phyloP scores from a whole-genome alignment of 2,888 invertebrate species.

The Deladenus siricidicola region DNA sequence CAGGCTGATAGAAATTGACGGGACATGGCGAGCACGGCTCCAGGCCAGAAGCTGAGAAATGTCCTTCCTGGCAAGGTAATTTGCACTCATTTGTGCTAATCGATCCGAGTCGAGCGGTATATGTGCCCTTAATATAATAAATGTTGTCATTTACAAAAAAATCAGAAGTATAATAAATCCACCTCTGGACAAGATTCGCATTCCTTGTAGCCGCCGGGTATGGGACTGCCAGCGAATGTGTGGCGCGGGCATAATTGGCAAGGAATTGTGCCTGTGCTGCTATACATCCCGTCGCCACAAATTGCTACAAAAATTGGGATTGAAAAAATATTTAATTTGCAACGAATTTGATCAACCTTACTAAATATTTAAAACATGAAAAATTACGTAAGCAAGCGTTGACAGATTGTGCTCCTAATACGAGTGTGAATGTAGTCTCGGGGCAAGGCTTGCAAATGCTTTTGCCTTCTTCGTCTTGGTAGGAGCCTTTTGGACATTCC shows the following conservation, averaged over 20 bases:
- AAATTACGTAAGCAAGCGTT: constrained; percentile 38
- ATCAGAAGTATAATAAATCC: not conserved
- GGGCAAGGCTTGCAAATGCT: constrained; percentile 89
- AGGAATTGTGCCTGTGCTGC: constrained; percentile 81
- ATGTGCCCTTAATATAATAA: constrained; percentile 47
- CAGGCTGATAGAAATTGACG: constrained; percentile 78
- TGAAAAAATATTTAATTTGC: no score
- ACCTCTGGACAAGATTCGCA: constrained; percentile 71
- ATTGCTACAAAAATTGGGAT: constrained; percentile 63
- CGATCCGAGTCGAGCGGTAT: constrained; percentile 55
- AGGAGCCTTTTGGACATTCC: constrained; percentile 78
- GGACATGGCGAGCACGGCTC: constrained; percentile 89
- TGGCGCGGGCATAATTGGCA: constrained; percentile 88
- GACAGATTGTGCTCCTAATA: constrained; percentile 67
- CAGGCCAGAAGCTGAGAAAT: constrained; percentile 82
- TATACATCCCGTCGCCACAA: constrained; percentile 82
- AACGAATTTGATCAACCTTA: no score
- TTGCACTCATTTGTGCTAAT: constrained; percentile 55
- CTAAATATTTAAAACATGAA: not conserved
- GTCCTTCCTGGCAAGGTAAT: constrained; percentile 78
- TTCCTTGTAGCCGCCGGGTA: constrained; percentile 38
- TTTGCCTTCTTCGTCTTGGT: constrained; percentile 60
- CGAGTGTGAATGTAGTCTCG: constrained; percentile 72
- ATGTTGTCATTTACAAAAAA: not conserved
- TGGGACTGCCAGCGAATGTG: constrained; percentile 62